Evolutionary conservation across 1,140 invertebrate species (phyloP).

Genomic region (Penaeus japonicus): DNA sequence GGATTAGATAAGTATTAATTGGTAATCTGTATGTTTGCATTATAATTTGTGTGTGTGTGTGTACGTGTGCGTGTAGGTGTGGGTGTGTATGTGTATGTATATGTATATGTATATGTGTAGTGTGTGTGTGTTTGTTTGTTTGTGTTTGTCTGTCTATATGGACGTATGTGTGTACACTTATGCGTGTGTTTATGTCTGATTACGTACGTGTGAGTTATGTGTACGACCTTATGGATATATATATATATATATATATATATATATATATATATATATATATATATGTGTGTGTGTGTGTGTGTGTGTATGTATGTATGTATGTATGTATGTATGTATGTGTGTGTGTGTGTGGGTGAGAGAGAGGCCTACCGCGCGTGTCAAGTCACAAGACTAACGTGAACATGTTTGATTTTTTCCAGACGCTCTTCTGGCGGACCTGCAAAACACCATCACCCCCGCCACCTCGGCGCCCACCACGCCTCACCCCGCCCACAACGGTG

Average conservation of each 20-base stretch:
- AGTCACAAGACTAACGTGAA: neutral
- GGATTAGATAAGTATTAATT: no score
- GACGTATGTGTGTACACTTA: neutral
- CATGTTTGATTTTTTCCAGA: slow-evolving; percentile 11
- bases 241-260: neutral
- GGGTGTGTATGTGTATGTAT: no score
- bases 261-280: neutral
- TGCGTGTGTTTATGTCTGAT: no score
- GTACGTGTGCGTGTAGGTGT: no score
- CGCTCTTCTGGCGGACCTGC: slow-evolving; percentile 45
- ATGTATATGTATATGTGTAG: neutral
- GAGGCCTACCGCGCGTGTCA: neutral
- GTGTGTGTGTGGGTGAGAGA: neutral
- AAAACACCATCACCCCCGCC: slow-evolving; percentile 37
- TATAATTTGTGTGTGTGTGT: no score
- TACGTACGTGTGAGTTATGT: no score
- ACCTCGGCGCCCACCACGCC: neutral
- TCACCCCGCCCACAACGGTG: slow-evolving; percentile 20
- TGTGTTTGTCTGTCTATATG: neutral
- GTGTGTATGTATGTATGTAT: slow-evolving; percentile 3
- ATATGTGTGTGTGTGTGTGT: slow-evolving; percentile 17
- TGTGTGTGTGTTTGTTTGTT: slow-evolving; percentile 16
- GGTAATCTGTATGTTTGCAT: no score
- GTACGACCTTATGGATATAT: neutral
- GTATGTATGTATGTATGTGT: neutral